phyloP scores from a whole-genome alignment of 2,113 vertebrate species.

The Craseonycteris thonglongyai region DNA sequence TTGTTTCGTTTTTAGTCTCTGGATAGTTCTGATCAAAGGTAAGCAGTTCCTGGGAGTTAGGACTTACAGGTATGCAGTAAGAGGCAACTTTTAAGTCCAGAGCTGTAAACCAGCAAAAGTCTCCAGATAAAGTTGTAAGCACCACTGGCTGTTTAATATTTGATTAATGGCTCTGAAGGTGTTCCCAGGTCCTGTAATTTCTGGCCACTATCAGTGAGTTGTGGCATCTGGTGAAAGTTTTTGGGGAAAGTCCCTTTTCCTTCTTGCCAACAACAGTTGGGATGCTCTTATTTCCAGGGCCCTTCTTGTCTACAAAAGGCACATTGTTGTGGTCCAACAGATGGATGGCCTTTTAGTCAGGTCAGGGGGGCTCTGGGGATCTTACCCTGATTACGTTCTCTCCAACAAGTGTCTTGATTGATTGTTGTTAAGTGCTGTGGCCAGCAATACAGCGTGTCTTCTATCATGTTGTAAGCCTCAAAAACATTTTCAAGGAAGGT shows the following conservation, averaged over 20 bases:
- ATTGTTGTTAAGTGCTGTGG: neutral
- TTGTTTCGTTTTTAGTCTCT: neutral
- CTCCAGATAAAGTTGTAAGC: neutral
- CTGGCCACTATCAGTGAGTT: neutral
- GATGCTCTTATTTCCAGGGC: neutral
- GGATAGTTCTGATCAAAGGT: neutral
- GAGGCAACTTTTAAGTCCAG: neutral
- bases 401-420: neutral
- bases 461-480: no score
- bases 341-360: neutral
- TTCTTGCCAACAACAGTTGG: neutral
- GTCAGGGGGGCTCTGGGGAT: neutral
- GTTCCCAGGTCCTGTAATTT: no score
- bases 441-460: no score
- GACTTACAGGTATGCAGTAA: neutral
- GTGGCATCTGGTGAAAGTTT: neutral
- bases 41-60: neutral
- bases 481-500: no score
- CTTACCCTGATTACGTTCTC: neutral
- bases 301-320: neutral
- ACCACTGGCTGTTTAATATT: neutral
- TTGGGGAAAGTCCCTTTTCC: neutral
- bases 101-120: neutral
- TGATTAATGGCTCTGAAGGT: neutral
- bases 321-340: neutral